Conservation (phyloP, 2,113 vertebrate species). For the Etheostoma spectabile region DNA sequence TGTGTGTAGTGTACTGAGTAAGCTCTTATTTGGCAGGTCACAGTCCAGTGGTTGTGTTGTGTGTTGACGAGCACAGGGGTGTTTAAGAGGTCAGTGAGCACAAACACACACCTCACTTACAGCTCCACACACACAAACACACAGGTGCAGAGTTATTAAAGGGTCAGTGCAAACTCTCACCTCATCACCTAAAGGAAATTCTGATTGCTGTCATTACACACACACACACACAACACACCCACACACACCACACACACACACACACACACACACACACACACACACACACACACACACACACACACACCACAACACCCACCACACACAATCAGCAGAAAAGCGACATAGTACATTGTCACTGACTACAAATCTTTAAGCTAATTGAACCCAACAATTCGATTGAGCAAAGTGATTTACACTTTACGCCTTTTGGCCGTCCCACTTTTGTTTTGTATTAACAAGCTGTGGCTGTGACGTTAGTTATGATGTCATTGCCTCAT, state of each 20-base stretch:
- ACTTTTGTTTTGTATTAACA: neutral
- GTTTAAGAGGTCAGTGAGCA: conserved; percentile 87
- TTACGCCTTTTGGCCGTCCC: neutral
- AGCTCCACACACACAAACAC: conserved; percentile 45
- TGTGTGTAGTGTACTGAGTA: conserved; percentile 72
- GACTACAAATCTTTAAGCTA: neutral
- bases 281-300: conserved; percentile 21
- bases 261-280: conserved; percentile 28
- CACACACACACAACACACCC: conserved; percentile 21
- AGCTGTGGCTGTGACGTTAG: neutral
- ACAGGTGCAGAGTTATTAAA: conserved; percentile 73
- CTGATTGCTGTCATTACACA: conserved; percentile 72
- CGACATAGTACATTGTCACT: neutral
- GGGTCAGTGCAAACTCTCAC: conserved; percentile 80
- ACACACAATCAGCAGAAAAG: neutral
- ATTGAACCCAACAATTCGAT: neutral
- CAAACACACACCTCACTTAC: conserved; percentile 71
- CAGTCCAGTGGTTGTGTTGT: conserved; percentile 85
- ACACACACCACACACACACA: too few species aligned
- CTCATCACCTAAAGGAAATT: conserved; percentile 74
- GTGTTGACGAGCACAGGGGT: conserved; percentile 84
- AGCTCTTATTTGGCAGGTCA: conserved; percentile 86
- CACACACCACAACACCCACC: too few species aligned
- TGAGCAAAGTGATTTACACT: neutral
- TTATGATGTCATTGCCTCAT: neutral